Evolutionary conservation across 2,797 vertebrate genomes (phyloP).

Genomic region (Lagorchestes hirsutus): DNA sequence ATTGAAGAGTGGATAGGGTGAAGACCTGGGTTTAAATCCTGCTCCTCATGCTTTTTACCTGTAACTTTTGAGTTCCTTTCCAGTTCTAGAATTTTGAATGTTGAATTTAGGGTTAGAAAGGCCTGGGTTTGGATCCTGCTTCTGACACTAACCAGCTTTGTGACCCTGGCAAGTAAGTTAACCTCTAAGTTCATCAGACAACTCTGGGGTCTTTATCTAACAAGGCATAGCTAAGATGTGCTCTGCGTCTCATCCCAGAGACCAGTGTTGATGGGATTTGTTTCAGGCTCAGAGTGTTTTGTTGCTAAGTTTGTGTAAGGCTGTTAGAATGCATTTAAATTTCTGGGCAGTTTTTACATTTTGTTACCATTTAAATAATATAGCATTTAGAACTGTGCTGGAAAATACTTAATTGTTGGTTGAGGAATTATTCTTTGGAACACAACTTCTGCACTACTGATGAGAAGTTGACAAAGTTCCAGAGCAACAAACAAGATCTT

Average conservation of each 20-base stretch:
- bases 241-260: neutral
- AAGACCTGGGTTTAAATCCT: neutral
- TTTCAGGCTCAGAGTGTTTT: neutral
- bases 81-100: neutral
- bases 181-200: neutral
- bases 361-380: neutral
- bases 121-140: neutral
- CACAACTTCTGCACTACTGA: slow-evolving; percentile 34
- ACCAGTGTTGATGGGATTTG: neutral
- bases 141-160: neutral
- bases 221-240: neutral
- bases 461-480: slow-evolving; percentile 44
- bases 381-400: neutral
- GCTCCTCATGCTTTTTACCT: neutral
- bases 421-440: slow-evolving; percentile 54
- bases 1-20: neutral
- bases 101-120: neutral
- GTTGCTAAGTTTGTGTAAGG: neutral
- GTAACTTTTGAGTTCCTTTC: neutral
- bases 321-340: slow-evolving; percentile 1
- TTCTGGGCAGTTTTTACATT: slow-evolving; percentile 22
- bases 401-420: neutral
- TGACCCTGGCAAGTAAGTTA: neutral
- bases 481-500: neutral
- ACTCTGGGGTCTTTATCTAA: neutral